These are phyloP conservation scores for Schizotus pectinicornis DNA, from an alignment of 2,888 invertebrate genomes.

Conservation along the genomic window DNA sequence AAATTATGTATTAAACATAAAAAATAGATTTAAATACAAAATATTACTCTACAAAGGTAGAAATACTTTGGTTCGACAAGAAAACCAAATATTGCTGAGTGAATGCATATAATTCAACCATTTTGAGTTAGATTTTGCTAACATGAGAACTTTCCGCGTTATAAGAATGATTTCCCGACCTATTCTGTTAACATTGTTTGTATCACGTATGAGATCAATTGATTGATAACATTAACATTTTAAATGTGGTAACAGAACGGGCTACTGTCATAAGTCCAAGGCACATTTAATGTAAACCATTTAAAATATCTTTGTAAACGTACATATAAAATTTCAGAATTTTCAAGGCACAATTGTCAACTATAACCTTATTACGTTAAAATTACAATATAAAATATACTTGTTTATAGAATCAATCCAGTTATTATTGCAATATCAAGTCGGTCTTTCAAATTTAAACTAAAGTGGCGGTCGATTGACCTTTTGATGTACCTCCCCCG, in stretches of 20 bases:
- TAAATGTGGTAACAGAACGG: too few relatives aligned
- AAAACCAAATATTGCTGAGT: conserved; percentile 43
- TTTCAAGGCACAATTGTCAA: conserved; percentile 14
- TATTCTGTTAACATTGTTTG: too few relatives aligned
- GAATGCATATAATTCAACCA: neutral
- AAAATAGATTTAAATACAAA: conserved; percentile 39
- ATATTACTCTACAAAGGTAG: conserved; percentile 29
- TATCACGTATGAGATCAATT: too few relatives aligned
- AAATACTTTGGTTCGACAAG: conserved; percentile 42
- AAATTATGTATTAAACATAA: conserved; percentile 28
- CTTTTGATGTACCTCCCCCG: conserved; percentile 41
- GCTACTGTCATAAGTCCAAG: too few relatives aligned
- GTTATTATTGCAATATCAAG: conserved; percentile 20
- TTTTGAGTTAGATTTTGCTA: too few relatives aligned
- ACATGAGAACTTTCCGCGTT: too few relatives aligned
- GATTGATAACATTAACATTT: too few relatives aligned
- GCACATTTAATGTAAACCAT: too few relatives aligned
- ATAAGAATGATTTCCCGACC: too few relatives aligned
- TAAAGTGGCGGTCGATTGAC: conserved; percentile 50
- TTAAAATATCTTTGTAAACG: neutral
- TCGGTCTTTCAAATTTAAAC: conserved; percentile 39
- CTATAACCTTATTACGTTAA: conserved; percentile 6
- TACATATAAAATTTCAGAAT: conserved; percentile 4
- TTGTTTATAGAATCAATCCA: neutral
- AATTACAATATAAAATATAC: conserved; percentile 18